These are phyloP conservation scores for Salvelinus alpinus DNA, from an alignment of 2,113 vertebrate genomes.

Conservation along the genomic window DNA sequence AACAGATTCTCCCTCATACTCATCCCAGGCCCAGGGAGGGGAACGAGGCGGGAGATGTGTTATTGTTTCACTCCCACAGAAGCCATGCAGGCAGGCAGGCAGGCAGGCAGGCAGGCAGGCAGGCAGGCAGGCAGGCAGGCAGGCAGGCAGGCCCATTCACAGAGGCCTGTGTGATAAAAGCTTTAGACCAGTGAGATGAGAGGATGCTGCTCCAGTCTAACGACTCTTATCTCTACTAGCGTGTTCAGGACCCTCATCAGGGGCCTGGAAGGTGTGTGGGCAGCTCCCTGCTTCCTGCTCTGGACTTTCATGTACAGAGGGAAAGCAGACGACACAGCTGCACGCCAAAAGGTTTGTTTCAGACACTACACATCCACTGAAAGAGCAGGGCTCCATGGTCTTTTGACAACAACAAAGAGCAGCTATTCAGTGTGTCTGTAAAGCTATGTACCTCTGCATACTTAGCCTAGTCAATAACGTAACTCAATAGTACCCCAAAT, in stretches of 20 bases:
- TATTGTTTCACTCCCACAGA: slow-evolving; percentile 69
- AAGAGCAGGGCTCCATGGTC: slow-evolving; percentile 17
- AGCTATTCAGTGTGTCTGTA: slow-evolving; percentile 25
- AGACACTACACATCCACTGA: slow-evolving; percentile 23
- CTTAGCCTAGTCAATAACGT: not conserved
- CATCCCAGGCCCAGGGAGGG: slow-evolving; percentile 41
- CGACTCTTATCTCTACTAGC: slow-evolving; percentile 48
- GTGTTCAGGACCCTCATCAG: slow-evolving; percentile 54
- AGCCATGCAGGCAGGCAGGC: slow-evolving; percentile 60
- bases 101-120: slow-evolving; percentile 35
- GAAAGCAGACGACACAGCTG: not conserved
- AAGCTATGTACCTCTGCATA: not conserved
- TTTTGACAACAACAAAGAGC: slow-evolving; percentile 6
- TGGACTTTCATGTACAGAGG: slow-evolving; percentile 23
- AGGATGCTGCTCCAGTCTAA: not conserved
- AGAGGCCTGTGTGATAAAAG: slow-evolving; percentile 44
- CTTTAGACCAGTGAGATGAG: slow-evolving; percentile 48
- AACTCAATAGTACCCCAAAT: not conserved
- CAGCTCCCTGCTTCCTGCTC: not conserved
- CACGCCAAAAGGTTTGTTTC: not conserved
- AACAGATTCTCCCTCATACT: slow-evolving; percentile 66
- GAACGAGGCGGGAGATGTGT: slow-evolving; percentile 63
- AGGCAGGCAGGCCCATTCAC: slow-evolving; percentile 58
- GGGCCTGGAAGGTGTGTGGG: slow-evolving; percentile 28
- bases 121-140: slow-evolving; percentile 55